These are phyloP conservation scores for Spinus olivaceus DNA, from an alignment of 2,797 vertebrate genomes.

Conservation along the genomic window DNA sequence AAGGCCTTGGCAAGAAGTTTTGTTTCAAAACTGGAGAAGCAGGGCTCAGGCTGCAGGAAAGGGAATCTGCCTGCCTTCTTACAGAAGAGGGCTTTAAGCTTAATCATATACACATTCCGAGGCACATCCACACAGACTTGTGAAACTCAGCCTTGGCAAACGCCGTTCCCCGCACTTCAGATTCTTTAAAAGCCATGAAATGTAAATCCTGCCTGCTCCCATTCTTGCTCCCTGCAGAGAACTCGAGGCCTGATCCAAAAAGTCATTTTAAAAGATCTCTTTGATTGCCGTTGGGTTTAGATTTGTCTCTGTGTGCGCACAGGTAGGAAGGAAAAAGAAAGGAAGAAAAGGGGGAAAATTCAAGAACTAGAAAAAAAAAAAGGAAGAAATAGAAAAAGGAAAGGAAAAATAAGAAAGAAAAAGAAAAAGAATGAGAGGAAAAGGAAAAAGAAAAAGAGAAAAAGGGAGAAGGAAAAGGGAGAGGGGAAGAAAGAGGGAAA, in stretches of 20 bases:
- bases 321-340: neutral
- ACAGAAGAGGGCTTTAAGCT: neutral
- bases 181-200: neutral
- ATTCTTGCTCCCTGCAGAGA: neutral
- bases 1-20: neutral
- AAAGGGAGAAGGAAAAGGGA: neutral
- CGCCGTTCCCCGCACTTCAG: accelerated
- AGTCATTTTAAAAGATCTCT: neutral
- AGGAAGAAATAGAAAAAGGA: neutral
- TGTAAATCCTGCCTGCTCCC: neutral
- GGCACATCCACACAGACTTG: neutral
- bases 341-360: accelerated
- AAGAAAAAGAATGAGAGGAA: neutral
- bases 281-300: neutral
- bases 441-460: neutral
- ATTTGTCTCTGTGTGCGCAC: neutral
- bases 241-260: neutral
- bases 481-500: neutral
- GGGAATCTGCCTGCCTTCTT: neutral
- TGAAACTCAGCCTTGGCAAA: neutral
- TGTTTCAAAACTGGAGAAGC: neutral
- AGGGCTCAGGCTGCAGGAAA: neutral
- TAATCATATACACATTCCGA: neutral
- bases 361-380: neutral
- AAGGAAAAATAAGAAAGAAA: neutral